Conservation (phyloP, 2,888 invertebrate genomes). For the Cremastinae sp. region DNA sequence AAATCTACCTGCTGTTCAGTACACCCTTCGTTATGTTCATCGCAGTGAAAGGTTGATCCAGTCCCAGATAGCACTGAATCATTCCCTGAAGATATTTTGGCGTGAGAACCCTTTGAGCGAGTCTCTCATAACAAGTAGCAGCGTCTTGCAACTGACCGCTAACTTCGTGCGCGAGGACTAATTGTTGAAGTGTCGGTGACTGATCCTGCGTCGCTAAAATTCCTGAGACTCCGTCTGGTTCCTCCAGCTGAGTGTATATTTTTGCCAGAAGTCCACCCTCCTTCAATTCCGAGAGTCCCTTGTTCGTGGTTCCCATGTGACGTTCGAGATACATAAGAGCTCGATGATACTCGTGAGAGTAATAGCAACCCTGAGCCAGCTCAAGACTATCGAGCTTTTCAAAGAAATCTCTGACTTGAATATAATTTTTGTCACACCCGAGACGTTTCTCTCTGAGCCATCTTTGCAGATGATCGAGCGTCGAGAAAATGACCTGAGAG, state of each 20-base stretch:
- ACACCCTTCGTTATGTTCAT: conserved; percentile 87
- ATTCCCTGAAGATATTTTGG: conserved; percentile 85
- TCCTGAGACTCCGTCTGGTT: conserved; percentile 94
- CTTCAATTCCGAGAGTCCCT: conserved; percentile 72
- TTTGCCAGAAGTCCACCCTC: conserved; percentile 81
- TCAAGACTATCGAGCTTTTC: conserved; percentile 84
- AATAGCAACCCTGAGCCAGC: conserved; percentile 87
- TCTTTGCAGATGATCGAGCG: conserved; percentile 88
- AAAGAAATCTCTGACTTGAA: conserved; percentile 73
- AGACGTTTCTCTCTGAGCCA: conserved; percentile 83
- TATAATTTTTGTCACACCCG: conserved; percentile 67
- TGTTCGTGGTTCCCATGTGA: conserved; percentile 82
- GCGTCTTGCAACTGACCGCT: conserved; percentile 91
- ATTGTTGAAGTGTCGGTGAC: conserved; percentile 89
- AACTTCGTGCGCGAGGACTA: conserved; percentile 91
- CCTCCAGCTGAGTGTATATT: conserved; percentile 93
- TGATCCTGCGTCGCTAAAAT: conserved; percentile 87
- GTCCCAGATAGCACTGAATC: conserved; percentile 91
- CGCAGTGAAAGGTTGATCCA: conserved; percentile 94
- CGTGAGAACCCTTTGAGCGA: conserved; percentile 83
- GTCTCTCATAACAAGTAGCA: conserved; percentile 92
- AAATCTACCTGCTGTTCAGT: conserved; percentile 81
- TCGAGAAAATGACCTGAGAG: conserved; percentile 83
- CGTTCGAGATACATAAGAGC: conserved; percentile 89
- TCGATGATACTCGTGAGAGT: conserved; percentile 88